A percentile compares a stretch with the other conserved stretches of the same genome.
phyloP scores from a whole-genome alignment of 2,797 vertebrate species.

The Spondyliosoma cantharus region DNA sequence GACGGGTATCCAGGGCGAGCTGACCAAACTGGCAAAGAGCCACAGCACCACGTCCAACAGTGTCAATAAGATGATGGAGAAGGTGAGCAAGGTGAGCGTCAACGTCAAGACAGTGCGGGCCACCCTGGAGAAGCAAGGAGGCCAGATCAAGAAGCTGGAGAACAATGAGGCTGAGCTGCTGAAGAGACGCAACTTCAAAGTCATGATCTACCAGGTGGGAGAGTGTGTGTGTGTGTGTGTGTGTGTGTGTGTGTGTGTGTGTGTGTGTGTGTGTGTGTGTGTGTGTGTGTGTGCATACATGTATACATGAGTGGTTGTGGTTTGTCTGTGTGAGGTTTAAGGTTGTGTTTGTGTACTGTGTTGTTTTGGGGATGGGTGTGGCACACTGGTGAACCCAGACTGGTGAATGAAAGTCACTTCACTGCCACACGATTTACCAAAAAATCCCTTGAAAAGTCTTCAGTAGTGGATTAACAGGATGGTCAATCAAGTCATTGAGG shows the following conservation, averaged over 20 bases:
- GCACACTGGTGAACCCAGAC: background rate
- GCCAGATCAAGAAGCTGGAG: constrained; percentile 97
- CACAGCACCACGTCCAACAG: constrained; percentile 96
- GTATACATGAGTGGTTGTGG: constrained; percentile 2
- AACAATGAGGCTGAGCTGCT: constrained; percentile 95
- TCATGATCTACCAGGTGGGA: constrained; percentile 98
- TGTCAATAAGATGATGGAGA: constrained; percentile 97
- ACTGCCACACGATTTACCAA: background rate
- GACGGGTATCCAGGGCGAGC: constrained; percentile 93
- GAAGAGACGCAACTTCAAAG: constrained; percentile 98
- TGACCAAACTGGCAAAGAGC: constrained; percentile 92
- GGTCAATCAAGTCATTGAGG: constrained; percentile 12
- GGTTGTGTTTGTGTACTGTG: background rate
- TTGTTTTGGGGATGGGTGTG: constrained; percentile 66
- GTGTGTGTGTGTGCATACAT: background rate
- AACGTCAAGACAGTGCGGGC: constrained; percentile 96
- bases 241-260: background rate
- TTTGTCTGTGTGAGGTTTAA: constrained; percentile 3
- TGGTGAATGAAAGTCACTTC: constrained; percentile 10
- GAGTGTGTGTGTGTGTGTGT: background rate
- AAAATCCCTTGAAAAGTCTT: background rate
- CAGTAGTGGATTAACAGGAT: background rate
- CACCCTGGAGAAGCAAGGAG: constrained; percentile 95
- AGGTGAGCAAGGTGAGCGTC: constrained; percentile 96
- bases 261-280: background rate